A percentile compares a stretch with the other conserved stretches of the same genome.
These are phyloP conservation scores for Eristalis pertinax DNA, from an alignment of 2,888 invertebrate genomes.

Conservation along the genomic window DNA sequence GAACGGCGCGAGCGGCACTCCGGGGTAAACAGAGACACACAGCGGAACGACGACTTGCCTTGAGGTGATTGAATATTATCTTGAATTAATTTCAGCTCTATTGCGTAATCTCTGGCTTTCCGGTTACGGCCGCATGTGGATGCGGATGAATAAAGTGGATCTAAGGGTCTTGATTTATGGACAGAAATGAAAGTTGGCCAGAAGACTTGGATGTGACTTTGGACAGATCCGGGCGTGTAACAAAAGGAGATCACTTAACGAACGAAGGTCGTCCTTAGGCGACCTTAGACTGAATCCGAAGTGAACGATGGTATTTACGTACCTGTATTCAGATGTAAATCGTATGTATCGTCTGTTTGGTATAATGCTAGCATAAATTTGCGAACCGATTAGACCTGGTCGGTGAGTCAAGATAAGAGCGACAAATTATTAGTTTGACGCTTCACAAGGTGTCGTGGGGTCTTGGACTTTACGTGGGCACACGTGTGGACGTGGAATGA, in stretches of 20 bases:
- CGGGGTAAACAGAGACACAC: background rate
- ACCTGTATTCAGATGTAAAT: background rate
- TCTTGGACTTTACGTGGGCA: background rate
- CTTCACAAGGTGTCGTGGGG: background rate
- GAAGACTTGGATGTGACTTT: no score
- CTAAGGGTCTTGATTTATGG: background rate
- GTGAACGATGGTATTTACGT: background rate
- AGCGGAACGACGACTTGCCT: background rate
- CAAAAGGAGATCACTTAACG: background rate
- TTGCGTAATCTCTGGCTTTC: slow-evolving; percentile 8
- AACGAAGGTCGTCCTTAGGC: background rate
- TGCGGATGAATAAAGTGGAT: background rate
- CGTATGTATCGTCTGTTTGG: background rate
- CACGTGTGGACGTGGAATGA: background rate
- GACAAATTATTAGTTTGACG: background rate
- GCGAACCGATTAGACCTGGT: background rate
- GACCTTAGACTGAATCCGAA: background rate
- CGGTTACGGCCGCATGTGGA: background rate
- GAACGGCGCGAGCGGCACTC: background rate
- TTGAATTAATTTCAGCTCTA: background rate
- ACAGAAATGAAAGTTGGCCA: no score
- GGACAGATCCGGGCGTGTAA: no score
- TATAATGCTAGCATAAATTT: background rate
- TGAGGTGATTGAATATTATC: slow-evolving; percentile 24
- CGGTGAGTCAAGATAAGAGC: background rate